phyloP scores from a whole-genome alignment of 2,888 invertebrate genomes.

The Poecilobothrus nobilitatus region DNA sequence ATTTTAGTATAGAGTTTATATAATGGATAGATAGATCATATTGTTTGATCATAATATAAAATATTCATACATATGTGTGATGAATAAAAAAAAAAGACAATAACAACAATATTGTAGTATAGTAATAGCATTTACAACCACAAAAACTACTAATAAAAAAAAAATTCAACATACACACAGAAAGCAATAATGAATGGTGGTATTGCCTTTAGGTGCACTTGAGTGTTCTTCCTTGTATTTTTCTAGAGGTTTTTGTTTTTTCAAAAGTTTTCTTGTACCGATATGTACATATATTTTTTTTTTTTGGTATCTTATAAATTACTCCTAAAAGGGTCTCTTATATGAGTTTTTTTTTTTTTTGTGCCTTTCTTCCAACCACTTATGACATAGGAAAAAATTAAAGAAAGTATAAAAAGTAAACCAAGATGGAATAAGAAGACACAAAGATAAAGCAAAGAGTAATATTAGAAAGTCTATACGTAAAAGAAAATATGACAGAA shows the following conservation, averaged over 20 bases:
- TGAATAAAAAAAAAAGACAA: too few species aligned
- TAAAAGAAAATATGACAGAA: neutral
- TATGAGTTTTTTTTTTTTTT: neutral
- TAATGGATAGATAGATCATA: too few species aligned
- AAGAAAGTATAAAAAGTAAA: neutral
- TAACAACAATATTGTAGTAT: neutral
- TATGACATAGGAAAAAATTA: neutral
- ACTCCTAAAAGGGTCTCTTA: neutral
- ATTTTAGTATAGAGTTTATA: too few species aligned
- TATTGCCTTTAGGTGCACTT: neutral
- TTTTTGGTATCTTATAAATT: neutral
- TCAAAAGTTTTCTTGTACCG: neutral
- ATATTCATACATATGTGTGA: too few species aligned
- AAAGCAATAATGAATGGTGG: slow-evolving; percentile 2
- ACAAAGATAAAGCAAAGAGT: neutral
- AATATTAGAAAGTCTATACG: neutral
- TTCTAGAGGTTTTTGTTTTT: neutral
- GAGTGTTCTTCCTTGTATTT: neutral
- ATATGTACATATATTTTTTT: neutral
- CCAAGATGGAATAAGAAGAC: neutral
- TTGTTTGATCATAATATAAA: too few species aligned
- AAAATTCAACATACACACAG: neutral
- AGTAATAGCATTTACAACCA: neutral
- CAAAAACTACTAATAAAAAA: too few species aligned
- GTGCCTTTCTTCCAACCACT: neutral